Base-by-base conservation (phyloP, 2,797 vertebrate species). In the Amblyraja radiata region DNA sequence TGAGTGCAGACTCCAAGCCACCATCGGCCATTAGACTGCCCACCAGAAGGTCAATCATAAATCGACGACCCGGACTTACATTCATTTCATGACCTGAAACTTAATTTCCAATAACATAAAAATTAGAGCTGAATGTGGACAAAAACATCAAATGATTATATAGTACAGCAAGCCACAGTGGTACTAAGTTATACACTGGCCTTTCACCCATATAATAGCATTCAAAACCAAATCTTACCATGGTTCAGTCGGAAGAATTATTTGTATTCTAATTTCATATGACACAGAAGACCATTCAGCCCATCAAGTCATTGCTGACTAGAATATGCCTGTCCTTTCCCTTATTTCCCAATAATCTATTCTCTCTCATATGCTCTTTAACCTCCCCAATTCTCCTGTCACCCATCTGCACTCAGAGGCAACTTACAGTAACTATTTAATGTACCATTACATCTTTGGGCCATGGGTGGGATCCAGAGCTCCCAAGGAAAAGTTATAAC, bases 11-110 rank as follows among this genome's bases (percentile, higher is more conserved):
- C 93, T 99, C 99, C 93, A 99, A 95, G 10, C 99, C 99, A 91
- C 99, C 99, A 65, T 99, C 99, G 25, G 99, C 99, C 99, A 99
- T 99, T 94, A 99, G 95, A 95, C 99, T 99, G 97, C 99, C 98
- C 95, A 99, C 99, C 95, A 99, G 94, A 63, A 99, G 96, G 95
- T 99, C 99, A 77, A 99, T 99, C 99, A 99, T 99, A 95, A 99
- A 99, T n/a, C 98, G 97, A 11, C 99, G 98, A 0, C 99, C 99
- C 0, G 99, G 98, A 94, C 98, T 99, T 93, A 99, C 96, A 10
- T 96, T 98, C 96, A 98, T 99, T 94, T 99, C 99, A 93, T 98
- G 98, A 93, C 98, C 98, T 94, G 98, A 98, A 94, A 98, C 98
- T 99, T 93, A 90, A 79, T 90, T 54, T 68, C 0, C 90, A 46